Evolutionary conservation across 2,113 vertebrate genomes (phyloP).

Genomic region (Bucco capensis): DNA sequence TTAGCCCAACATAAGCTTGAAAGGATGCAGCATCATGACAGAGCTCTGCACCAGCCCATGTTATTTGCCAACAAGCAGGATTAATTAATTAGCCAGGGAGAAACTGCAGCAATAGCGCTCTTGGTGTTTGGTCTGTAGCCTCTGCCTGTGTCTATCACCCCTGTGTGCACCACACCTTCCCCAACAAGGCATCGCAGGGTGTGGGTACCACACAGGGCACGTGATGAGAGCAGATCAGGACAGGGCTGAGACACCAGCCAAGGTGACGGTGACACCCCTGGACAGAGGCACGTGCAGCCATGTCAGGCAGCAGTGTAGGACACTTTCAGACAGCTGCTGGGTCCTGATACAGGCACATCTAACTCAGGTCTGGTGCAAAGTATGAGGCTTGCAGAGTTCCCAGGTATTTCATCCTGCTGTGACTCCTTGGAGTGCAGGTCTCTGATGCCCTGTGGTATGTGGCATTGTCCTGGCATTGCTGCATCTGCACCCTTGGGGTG

Average conservation of each 20-base stretch:
- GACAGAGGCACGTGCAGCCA: neutral
- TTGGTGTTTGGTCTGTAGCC: neutral
- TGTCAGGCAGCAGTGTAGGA: neutral
- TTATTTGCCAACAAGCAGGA: neutral
- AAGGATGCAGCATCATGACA: neutral
- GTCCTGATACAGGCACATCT: neutral
- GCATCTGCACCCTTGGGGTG: neutral
- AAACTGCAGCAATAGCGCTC: fast-evolving
- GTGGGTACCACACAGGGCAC: fast-evolving
- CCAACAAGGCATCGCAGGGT: fast-evolving
- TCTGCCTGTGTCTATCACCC: neutral
- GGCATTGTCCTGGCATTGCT: neutral
- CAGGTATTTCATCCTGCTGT: neutral
- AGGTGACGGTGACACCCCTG: neutral
- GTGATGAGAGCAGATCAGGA: neutral
- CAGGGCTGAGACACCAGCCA: neutral
- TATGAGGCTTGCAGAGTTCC: fast-evolving
- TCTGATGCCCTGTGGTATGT: fast-evolving
- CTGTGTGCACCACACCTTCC: fast-evolving
- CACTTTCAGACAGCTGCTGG: neutral
- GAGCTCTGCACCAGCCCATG: neutral
- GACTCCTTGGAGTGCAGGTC: fast-evolving
- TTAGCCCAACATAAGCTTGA: fast-evolving
- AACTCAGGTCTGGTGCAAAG: neutral
- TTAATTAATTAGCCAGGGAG: neutral